Evolutionary conservation across 2,797 vertebrate genomes (phyloP).

Genomic region (Poecilia gillii): DNA sequence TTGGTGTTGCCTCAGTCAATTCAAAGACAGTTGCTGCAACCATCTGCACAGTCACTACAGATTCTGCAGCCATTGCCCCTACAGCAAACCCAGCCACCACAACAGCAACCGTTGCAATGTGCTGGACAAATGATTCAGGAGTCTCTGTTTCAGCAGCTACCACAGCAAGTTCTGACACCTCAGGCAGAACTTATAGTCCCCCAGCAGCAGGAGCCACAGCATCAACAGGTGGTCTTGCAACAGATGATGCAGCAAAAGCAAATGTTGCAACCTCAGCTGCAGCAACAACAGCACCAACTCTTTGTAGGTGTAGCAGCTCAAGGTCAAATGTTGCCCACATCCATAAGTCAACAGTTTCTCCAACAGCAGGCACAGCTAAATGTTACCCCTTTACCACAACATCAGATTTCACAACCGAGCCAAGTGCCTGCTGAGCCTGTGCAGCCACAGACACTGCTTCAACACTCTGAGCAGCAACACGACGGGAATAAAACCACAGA

Average conservation of each 20-base stretch:
- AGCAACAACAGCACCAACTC: constrained; percentile 64
- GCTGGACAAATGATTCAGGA: constrained; percentile 58
- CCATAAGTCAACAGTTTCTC: constrained; percentile 68
- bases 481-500: constrained; percentile 57
- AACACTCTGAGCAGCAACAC: constrained; percentile 67
- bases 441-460: constrained; percentile 59
- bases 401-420: constrained; percentile 57
- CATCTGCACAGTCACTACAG: constrained; percentile 54
- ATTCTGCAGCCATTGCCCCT: constrained; percentile 48
- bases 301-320: constrained; percentile 53
- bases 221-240: constrained; percentile 64
- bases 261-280: constrained; percentile 56
- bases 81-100: constrained; percentile 60
- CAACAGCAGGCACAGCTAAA: constrained; percentile 64
- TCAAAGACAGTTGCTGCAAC: constrained; percentile 54
- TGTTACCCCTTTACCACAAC: constrained; percentile 46
- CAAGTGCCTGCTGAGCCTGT: constrained; percentile 49
- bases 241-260: constrained; percentile 67
- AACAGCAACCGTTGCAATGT: constrained; percentile 60
- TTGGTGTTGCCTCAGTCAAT: constrained; percentile 39
- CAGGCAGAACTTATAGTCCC: constrained; percentile 39
- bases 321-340: constrained; percentile 51
- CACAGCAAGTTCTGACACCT: constrained; percentile 51
- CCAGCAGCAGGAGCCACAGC: constrained; percentile 63
- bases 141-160: constrained; percentile 59